These are phyloP conservation scores for Cavia aperea DNA, from an alignment of 2,113 vertebrate species.

Conservation along the genomic window DNA sequence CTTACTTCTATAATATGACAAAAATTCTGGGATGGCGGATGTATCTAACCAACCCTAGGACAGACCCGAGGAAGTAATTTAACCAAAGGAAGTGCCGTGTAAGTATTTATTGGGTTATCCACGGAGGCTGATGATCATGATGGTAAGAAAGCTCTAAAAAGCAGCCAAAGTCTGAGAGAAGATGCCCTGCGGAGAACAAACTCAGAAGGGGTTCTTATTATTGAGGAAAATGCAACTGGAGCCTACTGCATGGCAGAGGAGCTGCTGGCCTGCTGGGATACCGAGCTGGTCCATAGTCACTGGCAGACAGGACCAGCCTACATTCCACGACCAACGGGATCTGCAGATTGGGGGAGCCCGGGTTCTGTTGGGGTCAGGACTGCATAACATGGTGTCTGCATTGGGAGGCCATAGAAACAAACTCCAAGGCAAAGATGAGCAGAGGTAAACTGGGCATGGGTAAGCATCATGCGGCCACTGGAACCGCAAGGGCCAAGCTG, in stretches of 20 bases:
- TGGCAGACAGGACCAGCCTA: not conserved
- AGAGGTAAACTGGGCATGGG: not conserved
- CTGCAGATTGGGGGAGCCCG: not conserved
- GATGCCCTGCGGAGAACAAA: not conserved
- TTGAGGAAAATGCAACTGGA: not conserved
- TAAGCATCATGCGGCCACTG: not conserved
- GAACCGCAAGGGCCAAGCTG: not conserved
- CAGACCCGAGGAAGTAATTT: not conserved
- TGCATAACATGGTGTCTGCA: rapidly evolving
- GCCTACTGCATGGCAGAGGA: not conserved
- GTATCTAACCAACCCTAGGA: not conserved
- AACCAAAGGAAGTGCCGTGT: not conserved
- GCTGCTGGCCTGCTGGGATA: not conserved
- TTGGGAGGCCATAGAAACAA: not conserved
- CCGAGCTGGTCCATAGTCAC: not conserved
- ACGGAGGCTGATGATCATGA: not conserved
- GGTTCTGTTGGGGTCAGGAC: not conserved
- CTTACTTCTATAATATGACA: not conserved
- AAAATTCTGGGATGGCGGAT: not conserved
- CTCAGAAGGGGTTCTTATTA: not conserved
- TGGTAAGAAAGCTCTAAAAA: not conserved
- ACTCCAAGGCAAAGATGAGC: not conserved
- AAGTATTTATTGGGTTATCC: not conserved
- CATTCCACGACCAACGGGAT: not conserved
- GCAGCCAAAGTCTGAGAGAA: not conserved